A percentile compares a stretch with the other conserved stretches of the same genome.
These are phyloP conservation scores for Saturnia pavonia DNA, from an alignment of 2,888 invertebrate genomes.

Conservation along the genomic window DNA sequence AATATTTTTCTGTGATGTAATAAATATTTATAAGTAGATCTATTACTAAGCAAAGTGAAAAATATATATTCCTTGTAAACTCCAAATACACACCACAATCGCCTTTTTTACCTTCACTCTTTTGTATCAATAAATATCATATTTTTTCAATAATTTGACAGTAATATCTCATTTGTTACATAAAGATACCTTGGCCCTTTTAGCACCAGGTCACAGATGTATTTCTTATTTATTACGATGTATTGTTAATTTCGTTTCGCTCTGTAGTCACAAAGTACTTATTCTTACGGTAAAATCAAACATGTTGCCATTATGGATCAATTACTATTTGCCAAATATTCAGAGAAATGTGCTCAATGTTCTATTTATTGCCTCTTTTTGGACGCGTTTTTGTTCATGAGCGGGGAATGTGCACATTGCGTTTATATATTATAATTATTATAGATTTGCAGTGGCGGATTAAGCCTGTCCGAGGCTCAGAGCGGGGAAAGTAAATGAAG, in stretches of 20 bases:
- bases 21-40: background rate
- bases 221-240: slow-evolving; percentile 44
- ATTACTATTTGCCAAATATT: slow-evolving; percentile 59
- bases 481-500: too few species aligned
- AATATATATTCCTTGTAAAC: background rate
- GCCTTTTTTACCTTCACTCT: too few species aligned
- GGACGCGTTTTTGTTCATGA: slow-evolving; percentile 22
- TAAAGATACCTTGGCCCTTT: slow-evolving; percentile 14
- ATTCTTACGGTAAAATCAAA: slow-evolving; percentile 28
- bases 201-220: slow-evolving; percentile 28
- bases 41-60: background rate
- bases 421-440: slow-evolving; percentile 30
- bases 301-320: slow-evolving; percentile 38
- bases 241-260: slow-evolving; percentile 41
- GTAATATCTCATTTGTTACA: background rate
- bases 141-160: too few species aligned
- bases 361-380: slow-evolving; percentile 29
- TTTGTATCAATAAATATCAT: too few species aligned
- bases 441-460: background rate
- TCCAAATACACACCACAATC: background rate
- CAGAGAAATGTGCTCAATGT: slow-evolving; percentile 61
- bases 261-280: slow-evolving; percentile 64
- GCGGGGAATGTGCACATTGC: slow-evolving; percentile 71
- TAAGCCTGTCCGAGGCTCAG: too few species aligned
- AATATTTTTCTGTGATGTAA: background rate